Conservation (phyloP, 2,888 invertebrate genomes). For the Laspeyria flexula region DNA sequence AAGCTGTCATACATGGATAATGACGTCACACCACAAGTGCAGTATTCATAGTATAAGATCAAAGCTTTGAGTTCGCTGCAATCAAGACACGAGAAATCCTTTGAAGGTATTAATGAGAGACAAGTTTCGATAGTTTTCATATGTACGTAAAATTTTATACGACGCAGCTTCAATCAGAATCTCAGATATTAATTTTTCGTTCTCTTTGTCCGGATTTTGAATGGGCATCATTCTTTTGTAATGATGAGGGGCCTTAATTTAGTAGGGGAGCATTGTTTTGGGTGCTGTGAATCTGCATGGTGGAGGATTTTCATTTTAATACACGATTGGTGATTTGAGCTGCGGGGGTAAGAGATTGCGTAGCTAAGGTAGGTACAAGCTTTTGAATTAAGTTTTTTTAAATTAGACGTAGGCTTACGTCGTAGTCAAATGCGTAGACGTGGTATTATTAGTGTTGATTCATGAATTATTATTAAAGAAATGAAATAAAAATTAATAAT, state of each 20-base stretch:
- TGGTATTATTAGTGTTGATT: too few relatives aligned
- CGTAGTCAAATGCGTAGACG: too few relatives aligned
- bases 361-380: too few relatives aligned
- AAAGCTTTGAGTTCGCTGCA: conserved; percentile 9
- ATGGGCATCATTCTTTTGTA: conserved; percentile 10
- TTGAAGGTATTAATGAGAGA: conserved; percentile 37
- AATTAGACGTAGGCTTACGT: neutral
- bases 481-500: too few relatives aligned
- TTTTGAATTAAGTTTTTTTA: neutral
- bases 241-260: conserved; percentile 8
- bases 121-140: conserved; percentile 21
- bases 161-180: conserved; percentile 16
- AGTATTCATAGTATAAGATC: conserved; percentile 12
- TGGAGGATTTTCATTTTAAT: conserved; percentile 2
- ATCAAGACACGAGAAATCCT: conserved; percentile 19
- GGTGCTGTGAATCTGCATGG: neutral
- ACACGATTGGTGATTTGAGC: conserved; percentile 1
- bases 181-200: conserved; percentile 19
- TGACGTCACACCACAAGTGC: neutral
- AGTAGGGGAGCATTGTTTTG: conserved; percentile 7
- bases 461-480: too few relatives aligned
- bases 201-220: conserved; percentile 8
- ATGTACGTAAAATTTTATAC: conserved; percentile 18
- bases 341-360: neutral
- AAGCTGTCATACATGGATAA: neutral